Base-by-base conservation (phyloP, 2,797 vertebrate genomes). In the Coracias cyanogaster region DNA sequence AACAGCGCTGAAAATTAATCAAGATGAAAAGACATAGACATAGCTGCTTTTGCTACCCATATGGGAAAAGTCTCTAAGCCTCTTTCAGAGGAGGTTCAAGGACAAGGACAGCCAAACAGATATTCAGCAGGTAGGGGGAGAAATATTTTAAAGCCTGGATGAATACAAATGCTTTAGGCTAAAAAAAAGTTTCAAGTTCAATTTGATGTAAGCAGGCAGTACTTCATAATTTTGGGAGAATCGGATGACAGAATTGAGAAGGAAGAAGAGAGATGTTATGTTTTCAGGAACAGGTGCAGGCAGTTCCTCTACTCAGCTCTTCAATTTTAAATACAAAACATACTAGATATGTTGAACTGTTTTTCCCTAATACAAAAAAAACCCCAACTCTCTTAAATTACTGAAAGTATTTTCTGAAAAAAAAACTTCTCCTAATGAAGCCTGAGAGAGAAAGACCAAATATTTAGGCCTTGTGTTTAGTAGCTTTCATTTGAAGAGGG, bases 1-100 rank as follows among this genome's bases (percentile, higher is more conserved):
- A 93, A 54, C 0, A 54, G n/a, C 1, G 0, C 0, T 57, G 61
- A 54, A 85, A 73, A 77, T n/a, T 5, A 79, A 85, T 76, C 51
- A 60, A 43, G 28, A 61, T 26, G 39, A 87, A 67, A 14, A 43
- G 41, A 43, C 41, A 43, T 37, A 85, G 58, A 65, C 29, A 21
- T 28, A 62, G 14, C 67, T 92, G 74, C 49, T 86, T 88, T 71
- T 51, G 28, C 37, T 31, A 41, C 24, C 33, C 10, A 5, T 48
- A 46, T 35, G 29, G 58, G 86, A 62, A 20, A 84, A 26, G 35
- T n/a, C 45, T 82, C 28, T 62, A 57, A 85, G 90, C 35, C 48
- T 48, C 65, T 64, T 88, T 79, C 61, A 72, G 67, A 72, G 37
- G 43, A 57, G 28, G 57, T 77, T 80, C n/a, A 48, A 94, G 69